Base-by-base conservation (phyloP, 2,797 vertebrate species). In the Acanthis flammea region DNA sequence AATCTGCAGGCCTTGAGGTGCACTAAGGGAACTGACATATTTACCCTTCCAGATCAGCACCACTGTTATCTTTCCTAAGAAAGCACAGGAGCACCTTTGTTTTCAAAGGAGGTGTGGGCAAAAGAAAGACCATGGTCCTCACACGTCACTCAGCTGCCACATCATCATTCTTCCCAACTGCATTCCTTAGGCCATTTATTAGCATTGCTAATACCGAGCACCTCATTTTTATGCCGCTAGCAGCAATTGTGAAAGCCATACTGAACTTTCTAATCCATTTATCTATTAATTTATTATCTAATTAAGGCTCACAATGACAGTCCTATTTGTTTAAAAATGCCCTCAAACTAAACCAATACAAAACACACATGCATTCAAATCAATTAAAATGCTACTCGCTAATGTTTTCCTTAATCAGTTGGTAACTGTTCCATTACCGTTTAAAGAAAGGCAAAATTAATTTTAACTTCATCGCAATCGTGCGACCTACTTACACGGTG, bases 251-350 rank as follows among this genome's bases (percentile, higher is more conserved):
- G 93, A 94, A 93, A 91, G 86, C 92, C 78, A 88, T 86, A 19
- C 91, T 76, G 93, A 97, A 97, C 95, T 96, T 96, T 95, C 92
- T 96, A 97, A 98, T 97, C 95, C 96, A 98, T 97, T 97, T 97
- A 97, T 97, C 97, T 98, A 98, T 98, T 98, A 98, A 98, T 97
- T 98, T 98, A 98, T 98, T 98, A 97, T 97, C 97, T 97, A 97
- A 97, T 98, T 97, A 98, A 97, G 96, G 79, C 87, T 97, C 89
- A 93, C 92, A 92, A 92, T 96, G 97, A 97, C 95, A 97, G 91
- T 35, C 44, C 94, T 97, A 97, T 98, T 98, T 98, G 97, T 97
- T 98, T 96, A 96, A 97, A 97, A 97, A 97, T 97, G 97, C 95
- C 97, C 96, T 97, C 74, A 19, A 97, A 98, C 96, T 90, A 98